Base-by-base conservation (phyloP, 2,797 vertebrate species). In the Phoxinus dragarum region DNA sequence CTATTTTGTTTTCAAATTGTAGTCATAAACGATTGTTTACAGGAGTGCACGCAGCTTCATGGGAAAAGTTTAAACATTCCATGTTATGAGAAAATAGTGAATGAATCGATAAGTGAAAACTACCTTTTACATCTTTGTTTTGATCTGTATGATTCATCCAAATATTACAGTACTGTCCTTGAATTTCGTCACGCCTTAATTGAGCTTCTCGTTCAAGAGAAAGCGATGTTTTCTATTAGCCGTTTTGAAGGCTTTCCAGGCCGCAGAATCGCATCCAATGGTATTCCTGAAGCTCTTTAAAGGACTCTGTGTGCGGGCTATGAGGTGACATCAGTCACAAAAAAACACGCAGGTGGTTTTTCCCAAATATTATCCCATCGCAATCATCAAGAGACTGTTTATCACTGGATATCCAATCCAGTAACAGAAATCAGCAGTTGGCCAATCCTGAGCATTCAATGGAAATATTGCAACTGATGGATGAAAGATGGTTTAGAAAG, bases 311-410 rank as follows among this genome's bases (percentile, higher is more conserved):
- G 93, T 93, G 91, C 87, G 90, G 91, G 90, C 86, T 91, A 88
- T 89, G 90, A 91, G 91, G 90, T 89, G 90, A 93, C 92, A 93
- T 92, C 87, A 92, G 87, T 82, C 88, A 85, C 19, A 27, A 91
- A 80, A 80, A 89, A 75, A 87, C 77, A 87, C 87, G 86, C 92
- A 93, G 91, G 91, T 93, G 92, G 83, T 78, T 89, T 91, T 88
- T 89, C 80, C 88, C 84, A 85, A 86, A 87, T 90, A 92, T 90
- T 88, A 88, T 91, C 90, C 84, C 88, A 88, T 86, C 85, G 87
- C 89, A 92, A 93, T 94, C 92, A 93, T 91, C 90, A 90, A 89
- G 90, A 87, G 87, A 84, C 88, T 88, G 92, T 94, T 93, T 90
- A 93, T 94, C 90, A 91, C 90, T 86, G 88, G 84, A 77, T 82